Conservation (phyloP, 2,888 invertebrate species). For the Trimorus sp. region DNA sequence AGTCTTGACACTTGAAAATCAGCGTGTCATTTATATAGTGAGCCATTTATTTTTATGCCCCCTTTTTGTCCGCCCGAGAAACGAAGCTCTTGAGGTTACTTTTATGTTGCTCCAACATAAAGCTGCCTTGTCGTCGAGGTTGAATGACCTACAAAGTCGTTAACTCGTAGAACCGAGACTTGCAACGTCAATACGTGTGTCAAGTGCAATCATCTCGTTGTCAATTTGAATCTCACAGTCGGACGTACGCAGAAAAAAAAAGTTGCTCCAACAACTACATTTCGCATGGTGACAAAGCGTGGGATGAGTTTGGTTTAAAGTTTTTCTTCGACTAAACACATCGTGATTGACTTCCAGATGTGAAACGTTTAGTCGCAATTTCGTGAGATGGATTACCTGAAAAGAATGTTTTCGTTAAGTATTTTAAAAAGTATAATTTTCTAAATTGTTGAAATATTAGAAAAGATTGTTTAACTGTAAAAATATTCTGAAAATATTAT, state of each 20-base stretch:
- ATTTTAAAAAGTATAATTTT: too few species aligned
- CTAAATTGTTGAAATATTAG: too few species aligned
- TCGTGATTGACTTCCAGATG: too few species aligned
- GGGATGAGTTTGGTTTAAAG: too few species aligned
- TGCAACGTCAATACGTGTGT: conserved; percentile 32
- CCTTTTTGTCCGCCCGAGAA: conserved; percentile 26
- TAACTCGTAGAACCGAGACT: conserved; percentile 32
- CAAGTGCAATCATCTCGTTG: conserved; percentile 44
- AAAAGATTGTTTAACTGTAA: too few species aligned
- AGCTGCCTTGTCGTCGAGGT: conserved; percentile 54
- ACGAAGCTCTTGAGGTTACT: conserved; percentile 39
- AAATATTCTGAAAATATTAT: too few species aligned
- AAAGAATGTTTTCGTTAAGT: too few species aligned
- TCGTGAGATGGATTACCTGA: too few species aligned
- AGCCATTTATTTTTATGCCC: conserved; percentile 24
- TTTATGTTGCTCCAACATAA: conserved; percentile 42
- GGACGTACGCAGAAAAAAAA: background rate
- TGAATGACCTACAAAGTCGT: conserved; percentile 60
- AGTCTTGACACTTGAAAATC: conserved; percentile 23
- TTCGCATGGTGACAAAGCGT: too few species aligned
- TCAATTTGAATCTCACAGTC: conserved; percentile 28
- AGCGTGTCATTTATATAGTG: conserved; percentile 12
- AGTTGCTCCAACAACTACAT: too few species aligned
- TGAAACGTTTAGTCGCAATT: too few species aligned
- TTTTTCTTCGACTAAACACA: too few species aligned